Base-by-base conservation (phyloP, 2,888 invertebrate species). In the Erebia palarica region DNA sequence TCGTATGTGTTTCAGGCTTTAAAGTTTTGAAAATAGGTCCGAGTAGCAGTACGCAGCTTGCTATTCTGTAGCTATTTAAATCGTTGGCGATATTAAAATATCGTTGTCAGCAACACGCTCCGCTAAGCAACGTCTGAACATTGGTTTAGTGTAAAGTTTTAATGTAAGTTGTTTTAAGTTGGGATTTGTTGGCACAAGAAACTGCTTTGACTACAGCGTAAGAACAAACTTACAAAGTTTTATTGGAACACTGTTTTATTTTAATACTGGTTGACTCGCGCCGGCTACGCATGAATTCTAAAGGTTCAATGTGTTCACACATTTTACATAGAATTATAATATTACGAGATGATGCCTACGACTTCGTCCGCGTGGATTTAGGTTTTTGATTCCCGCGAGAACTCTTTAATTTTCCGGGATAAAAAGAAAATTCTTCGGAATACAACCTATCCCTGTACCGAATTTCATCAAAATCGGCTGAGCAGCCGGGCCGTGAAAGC, bases 81-180 rank as follows among this genome's bases (percentile, higher is more conserved):
- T 49, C 21, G 63, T 49, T 63, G 14, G 21, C 9, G 49, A 49
- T 63, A 47, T 49, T 49, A 63, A 63, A 49, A 63, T 49, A 49
- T 63, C 63, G 47, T 63, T 63, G 63, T 63, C 49, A 63, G 63
- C 49, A 49, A 49, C 63, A 63, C 63, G 49, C 63, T 63, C 13
- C 63, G 44, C 47, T 63, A 47, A 44, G 61, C 61, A 61, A 49
- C 49, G 21, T 13, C 63, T 61, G 61, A 61, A 61, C 44, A 61
- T 61, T 61, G 61, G 63, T 63, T 49, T 49, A 27, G 63, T 49
- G 49, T 49, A 63, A 63, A 63, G 63, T 63, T 63, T 63, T 47
- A 63, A 63, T 63, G 63, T 63, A 63, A 63, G 13, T 63, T 63
- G 63, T 63, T 63, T 63, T 63, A 18, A 63, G 13, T 49, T 63